Evolutionary conservation across 1,140 invertebrate genomes (phyloP).

Genomic region (Pteromalus puparum): DNA sequence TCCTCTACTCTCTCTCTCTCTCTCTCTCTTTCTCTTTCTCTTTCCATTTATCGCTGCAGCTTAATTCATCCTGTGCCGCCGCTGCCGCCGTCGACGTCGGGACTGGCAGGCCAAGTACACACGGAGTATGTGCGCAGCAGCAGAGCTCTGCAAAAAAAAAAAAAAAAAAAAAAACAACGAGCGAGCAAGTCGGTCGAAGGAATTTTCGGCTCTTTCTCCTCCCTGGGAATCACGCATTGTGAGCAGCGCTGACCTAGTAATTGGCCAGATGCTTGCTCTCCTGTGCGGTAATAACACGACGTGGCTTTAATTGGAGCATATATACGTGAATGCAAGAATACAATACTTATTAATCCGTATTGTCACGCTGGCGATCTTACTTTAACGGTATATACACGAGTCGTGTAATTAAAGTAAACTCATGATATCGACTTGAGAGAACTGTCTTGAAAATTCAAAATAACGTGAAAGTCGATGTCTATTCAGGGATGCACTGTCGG

Average conservation of each 20-base stretch:
- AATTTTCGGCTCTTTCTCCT: not conserved
- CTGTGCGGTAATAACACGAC: too few species aligned
- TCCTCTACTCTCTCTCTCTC: not conserved
- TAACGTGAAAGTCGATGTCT: too few species aligned
- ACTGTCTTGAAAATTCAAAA: too few species aligned
- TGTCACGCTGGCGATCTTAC: too few species aligned
- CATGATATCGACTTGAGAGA: too few species aligned
- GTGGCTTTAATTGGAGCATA: too few species aligned
- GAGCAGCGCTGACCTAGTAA: not conserved
- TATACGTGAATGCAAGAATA: too few species aligned
- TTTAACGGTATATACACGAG: too few species aligned
- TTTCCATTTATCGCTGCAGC: not conserved
- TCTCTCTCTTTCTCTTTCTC: slow-evolving; percentile 5
- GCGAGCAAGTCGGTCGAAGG: not conserved
- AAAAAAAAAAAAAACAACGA: too few species aligned
- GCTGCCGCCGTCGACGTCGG: not conserved
- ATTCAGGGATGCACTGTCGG: too few species aligned
- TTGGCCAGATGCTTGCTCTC: not conserved
- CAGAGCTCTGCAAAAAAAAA: not conserved
- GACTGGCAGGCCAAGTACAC: not conserved
- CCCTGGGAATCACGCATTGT: not conserved
- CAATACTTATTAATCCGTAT: too few species aligned
- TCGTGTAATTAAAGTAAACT: too few species aligned
- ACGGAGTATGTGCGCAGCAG: not conserved
- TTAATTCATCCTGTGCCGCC: not conserved